phyloP scores from a whole-genome alignment of 2,797 vertebrate species.

The Peromyscus aztecus region DNA sequence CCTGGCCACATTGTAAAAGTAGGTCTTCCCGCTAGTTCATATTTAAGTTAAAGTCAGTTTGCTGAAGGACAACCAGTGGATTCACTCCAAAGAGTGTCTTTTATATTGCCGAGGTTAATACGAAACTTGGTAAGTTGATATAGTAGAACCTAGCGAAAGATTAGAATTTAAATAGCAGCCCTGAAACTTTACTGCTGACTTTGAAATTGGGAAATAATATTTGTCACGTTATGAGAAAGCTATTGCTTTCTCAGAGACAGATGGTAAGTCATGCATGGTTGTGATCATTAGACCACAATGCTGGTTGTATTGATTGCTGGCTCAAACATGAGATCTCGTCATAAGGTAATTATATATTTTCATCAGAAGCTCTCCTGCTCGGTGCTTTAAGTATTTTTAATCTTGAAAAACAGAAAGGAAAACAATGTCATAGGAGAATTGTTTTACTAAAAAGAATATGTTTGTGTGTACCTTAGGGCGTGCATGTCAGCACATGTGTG shows the following conservation, averaged over 20 bases:
- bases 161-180: slow-evolving; percentile 63
- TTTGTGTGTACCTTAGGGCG: neutral
- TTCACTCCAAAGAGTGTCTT: slow-evolving; percentile 46
- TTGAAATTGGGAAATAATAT: slow-evolving; percentile 51
- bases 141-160: slow-evolving; percentile 43
- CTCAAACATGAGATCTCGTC: slow-evolving; percentile 48
- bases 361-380: neutral
- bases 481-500: accelerated
- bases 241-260: slow-evolving; percentile 59
- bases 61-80: slow-evolving; percentile 53
- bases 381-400: slow-evolving; percentile 2
- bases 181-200: slow-evolving; percentile 65
- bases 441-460: neutral
- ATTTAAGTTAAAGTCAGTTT: slow-evolving; percentile 38
- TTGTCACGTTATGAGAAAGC: slow-evolving; percentile 70
- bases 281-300: slow-evolving; percentile 48
- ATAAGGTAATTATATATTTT: neutral
- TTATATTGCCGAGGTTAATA: slow-evolving; percentile 51
- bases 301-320: slow-evolving; percentile 58
- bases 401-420: neutral
- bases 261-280: slow-evolving; percentile 33
- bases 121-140: slow-evolving; percentile 64
- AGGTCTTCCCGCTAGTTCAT: neutral
- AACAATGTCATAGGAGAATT: neutral
- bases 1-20: slow-evolving; percentile 17